Evolutionary conservation across 2,113 vertebrate genomes (phyloP).

Genomic region (Hypomesus transpacificus): DNA sequence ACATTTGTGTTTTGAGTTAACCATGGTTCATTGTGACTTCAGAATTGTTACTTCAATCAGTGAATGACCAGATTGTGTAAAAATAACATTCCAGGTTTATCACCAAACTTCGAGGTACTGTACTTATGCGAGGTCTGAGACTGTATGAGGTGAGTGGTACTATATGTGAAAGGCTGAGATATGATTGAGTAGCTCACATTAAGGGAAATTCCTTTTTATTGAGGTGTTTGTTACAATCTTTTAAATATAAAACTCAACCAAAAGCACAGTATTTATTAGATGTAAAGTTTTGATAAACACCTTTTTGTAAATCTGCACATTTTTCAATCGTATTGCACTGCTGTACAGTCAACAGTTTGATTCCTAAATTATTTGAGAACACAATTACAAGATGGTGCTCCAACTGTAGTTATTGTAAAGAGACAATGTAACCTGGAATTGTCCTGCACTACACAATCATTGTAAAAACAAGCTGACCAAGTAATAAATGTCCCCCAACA

Average conservation of each 20-base stretch:
- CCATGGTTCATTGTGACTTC: too few relatives aligned
- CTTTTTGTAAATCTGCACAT: constrained; percentile 31
- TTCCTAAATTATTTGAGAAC: constrained; percentile 25
- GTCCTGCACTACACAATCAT: constrained; percentile 14
- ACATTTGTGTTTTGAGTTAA: too few relatives aligned
- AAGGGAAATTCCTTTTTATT: constrained; percentile 5
- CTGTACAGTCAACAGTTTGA: constrained; percentile 39
- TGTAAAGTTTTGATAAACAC: constrained; percentile 51
- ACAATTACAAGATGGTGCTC: constrained; percentile 14
- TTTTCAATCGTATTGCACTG: constrained; percentile 39
- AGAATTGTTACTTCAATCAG: too few relatives aligned
- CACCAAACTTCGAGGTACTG: not conserved
- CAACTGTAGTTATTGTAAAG: constrained; percentile 5
- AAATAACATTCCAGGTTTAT: constrained; percentile 4
- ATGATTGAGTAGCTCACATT: not conserved
- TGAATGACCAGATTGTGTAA: too few relatives aligned
- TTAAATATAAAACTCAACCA: constrained; percentile 19
- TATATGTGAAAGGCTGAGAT: constrained; percentile 4
- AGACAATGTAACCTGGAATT: constrained; percentile 5
- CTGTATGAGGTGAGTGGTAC: not conserved
- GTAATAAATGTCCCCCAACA: constrained; percentile 14
- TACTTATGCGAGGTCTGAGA: not conserved
- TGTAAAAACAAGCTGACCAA: constrained; percentile 13
- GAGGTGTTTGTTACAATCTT: constrained; percentile 28
- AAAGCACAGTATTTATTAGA: constrained; percentile 43